phyloP scores from a whole-genome alignment of 2,888 invertebrate species.

The Epinotia ramella region DNA sequence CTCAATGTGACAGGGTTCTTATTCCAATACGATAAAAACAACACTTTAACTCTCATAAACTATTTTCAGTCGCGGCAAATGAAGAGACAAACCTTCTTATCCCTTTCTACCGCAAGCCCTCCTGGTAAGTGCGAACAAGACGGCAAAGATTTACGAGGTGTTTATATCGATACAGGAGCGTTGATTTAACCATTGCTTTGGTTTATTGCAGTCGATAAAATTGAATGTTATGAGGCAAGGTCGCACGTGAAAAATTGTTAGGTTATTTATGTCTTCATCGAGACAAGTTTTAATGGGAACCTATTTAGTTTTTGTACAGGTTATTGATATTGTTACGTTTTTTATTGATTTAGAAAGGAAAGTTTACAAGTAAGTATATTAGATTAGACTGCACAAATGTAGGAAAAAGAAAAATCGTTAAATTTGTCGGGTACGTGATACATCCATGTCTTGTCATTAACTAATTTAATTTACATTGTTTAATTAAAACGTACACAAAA shows the following conservation, averaged over 20 bases:
- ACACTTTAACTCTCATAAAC: constrained; percentile 78
- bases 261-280: constrained; percentile 81
- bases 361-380: neutral
- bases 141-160: constrained; percentile 77
- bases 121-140: constrained; percentile 59
- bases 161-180: constrained; percentile 82
- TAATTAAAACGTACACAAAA: no score
- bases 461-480: neutral
- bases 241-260: constrained; percentile 77
- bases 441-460: neutral
- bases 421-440: no score
- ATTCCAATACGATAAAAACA: constrained; percentile 51
- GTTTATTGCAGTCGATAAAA: constrained; percentile 85
- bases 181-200: constrained; percentile 85
- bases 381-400: neutral
- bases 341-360: neutral
- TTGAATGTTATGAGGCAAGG: constrained; percentile 85
- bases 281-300: constrained; percentile 58
- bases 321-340: neutral
- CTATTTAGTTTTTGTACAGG: constrained; percentile 45
- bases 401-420: neutral
- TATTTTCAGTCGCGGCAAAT: constrained; percentile 81
- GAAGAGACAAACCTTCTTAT: constrained; percentile 65
- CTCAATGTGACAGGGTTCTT: constrained; percentile 48
- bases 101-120: constrained; percentile 55